phyloP scores from a whole-genome alignment of 35 echinoderm and acorn worm genomes.

The Heliocidaris erythrogramma region DNA sequence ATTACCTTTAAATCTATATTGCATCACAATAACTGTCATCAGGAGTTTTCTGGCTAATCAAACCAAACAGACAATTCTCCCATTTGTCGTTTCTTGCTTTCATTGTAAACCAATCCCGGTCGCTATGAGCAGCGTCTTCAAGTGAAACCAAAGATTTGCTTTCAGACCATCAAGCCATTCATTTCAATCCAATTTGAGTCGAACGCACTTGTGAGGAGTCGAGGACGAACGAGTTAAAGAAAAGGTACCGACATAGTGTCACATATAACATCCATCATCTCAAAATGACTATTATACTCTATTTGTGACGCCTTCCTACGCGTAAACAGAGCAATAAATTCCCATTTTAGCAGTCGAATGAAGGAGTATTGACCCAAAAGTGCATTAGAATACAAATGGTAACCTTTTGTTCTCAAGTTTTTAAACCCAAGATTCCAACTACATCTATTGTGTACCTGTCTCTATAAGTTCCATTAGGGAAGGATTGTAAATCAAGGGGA shows the following conservation, averaged over 20 bases:
- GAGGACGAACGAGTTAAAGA: background rate
- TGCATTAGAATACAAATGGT: background rate
- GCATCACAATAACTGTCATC: background rate
- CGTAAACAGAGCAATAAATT: conserved; percentile 2
- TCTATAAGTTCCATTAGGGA: background rate
- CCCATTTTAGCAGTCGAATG: background rate
- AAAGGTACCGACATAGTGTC: background rate
- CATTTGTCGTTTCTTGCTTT: background rate
- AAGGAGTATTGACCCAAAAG: background rate
- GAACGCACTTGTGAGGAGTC: background rate
- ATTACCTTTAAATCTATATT: background rate
- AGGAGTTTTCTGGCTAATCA: too few species aligned
- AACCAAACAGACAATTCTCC: background rate
- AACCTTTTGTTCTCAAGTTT: background rate
- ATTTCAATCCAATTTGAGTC: background rate
- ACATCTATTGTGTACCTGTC: background rate
- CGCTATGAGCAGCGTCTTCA: background rate
- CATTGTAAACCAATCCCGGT: background rate
- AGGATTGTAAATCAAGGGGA: background rate
- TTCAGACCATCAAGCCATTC: background rate
- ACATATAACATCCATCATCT: background rate
- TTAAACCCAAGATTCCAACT: background rate
- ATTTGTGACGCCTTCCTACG: background rate
- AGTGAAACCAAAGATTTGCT: background rate
- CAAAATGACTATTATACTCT: background rate